Percentiles rank a stretch among this genome's conserved stretches.
Conservation (phyloP, 2,888 invertebrate species). For the Didymodactylos carnosus region DNA sequence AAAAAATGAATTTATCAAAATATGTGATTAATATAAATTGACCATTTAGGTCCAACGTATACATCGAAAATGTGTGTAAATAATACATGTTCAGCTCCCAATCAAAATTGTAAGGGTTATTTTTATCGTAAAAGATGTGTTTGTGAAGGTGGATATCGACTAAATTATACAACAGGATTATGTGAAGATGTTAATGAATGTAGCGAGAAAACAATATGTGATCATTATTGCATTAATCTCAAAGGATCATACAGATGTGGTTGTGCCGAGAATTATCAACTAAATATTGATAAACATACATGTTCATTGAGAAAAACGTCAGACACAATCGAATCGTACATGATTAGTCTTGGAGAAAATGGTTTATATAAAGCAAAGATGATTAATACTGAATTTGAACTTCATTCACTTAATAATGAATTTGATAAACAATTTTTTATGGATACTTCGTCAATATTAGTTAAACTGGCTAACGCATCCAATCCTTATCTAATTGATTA, state of each 20-base stretch:
- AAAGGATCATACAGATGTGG: constrained; percentile 9
- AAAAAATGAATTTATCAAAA: too few species aligned
- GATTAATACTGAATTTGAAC: not conserved
- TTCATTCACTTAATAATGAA: not conserved
- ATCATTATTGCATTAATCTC: constrained; percentile 12
- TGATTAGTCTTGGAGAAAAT: not conserved
- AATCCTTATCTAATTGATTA: not conserved
- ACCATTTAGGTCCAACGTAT: too few species aligned
- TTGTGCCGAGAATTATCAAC: constrained; percentile 9
- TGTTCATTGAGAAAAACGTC: not conserved
- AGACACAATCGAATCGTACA: not conserved
- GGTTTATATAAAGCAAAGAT: not conserved
- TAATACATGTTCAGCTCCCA: not conserved
- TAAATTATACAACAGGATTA: not conserved
- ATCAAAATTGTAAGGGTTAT: not conserved
- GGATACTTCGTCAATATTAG: too few species aligned
- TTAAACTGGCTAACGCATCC: too few species aligned
- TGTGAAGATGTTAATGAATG: not conserved
- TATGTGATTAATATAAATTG: too few species aligned
- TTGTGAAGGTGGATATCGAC: constrained; percentile 1
- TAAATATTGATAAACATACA: constrained; percentile 7
- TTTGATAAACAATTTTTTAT: too few species aligned
- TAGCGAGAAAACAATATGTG: constrained; percentile 2
- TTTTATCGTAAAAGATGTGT: not conserved
- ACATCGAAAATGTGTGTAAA: too few species aligned